phyloP scores from a whole-genome alignment of 2,113 vertebrate species.

The Mesocricetus auratus region DNA sequence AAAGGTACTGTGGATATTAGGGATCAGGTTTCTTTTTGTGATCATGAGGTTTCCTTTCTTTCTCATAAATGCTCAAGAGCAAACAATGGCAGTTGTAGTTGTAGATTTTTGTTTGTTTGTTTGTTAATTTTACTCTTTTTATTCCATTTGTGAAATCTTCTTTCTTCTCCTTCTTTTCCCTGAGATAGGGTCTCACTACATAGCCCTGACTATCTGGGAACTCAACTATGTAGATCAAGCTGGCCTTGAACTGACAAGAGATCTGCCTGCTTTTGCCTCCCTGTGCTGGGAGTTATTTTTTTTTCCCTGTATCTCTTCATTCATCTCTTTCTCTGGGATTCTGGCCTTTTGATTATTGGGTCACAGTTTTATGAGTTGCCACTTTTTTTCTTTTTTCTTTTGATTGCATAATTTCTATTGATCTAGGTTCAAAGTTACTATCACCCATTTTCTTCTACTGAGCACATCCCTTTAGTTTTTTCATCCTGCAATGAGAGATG shows the following conservation, averaged over 20 bases:
- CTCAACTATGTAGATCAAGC: neutral
- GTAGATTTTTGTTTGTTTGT: neutral
- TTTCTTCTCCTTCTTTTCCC: neutral
- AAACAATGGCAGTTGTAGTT: neutral
- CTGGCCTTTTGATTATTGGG: neutral
- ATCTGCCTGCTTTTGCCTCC: neutral
- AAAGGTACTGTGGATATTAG: neutral
- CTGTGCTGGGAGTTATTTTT: neutral
- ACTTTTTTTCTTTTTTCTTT: neutral
- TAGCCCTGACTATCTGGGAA: neutral
- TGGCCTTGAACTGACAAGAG: neutral
- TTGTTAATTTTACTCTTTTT: neutral
- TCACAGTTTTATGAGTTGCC: neutral
- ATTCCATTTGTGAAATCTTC: neutral
- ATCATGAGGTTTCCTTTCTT: neutral
- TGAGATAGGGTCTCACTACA: neutral
- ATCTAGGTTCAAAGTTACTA: neutral
- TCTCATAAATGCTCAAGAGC: neutral
- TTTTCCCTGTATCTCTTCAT: neutral
- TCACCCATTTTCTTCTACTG: neutral
- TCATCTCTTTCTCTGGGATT: neutral
- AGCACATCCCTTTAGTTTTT: neutral
- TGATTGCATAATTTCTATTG: neutral
- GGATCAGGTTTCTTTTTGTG: neutral
- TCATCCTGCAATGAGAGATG: too few species aligned